Base-by-base conservation (phyloP, 2,113 vertebrate species). In the Alethe castanea region DNA sequence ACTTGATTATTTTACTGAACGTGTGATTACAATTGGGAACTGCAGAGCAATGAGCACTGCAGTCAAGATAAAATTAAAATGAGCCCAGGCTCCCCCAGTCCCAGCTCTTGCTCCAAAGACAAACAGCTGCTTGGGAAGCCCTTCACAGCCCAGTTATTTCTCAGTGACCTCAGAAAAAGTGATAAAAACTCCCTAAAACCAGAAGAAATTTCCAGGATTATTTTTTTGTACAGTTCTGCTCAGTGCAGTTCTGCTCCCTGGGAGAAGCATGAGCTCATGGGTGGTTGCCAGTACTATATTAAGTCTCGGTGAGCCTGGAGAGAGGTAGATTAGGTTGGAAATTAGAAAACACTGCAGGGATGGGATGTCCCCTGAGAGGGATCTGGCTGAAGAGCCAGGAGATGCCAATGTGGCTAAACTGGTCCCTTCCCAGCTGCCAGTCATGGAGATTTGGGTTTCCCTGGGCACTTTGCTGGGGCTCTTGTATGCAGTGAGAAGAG, bases 321-420 rank as follows among this genome's bases (percentile, higher is more conserved):
- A 91, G 93, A 3, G 2, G 52, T 50, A 80, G 62, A 73, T 96
- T 44, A 81, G 60, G 29, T n/a, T 88, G 76, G 57, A 91, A 96
- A 95, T 92, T 79, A 96, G 94, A 88, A 93, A 96, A 64, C 13
- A 0, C 44, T 0, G n/a, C 5, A 9, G 85, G 81, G 31, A 40
- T 38, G 47, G 67, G 59, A 47, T 52, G 44, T 57, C 4, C n/a
- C 81, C 33, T 0, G 4, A 45, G 50, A 80, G 22, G 17, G 19
- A 53, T 48, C 56, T 28, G 5, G 7, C 12, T 2, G 2, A 57
- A 60, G 66, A 57, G 53, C 14, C 1, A 0, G 48, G 67, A 66
- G 59, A 36, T 2, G 19, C 29, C 24, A 5, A 3, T 0, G 1
- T 4, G 15, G 60, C 19, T 0, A 0, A 56, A 15, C 5, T 29